phyloP scores from a whole-genome alignment of 1,140 invertebrate genomes.

The Anthonomus grandis region DNA sequence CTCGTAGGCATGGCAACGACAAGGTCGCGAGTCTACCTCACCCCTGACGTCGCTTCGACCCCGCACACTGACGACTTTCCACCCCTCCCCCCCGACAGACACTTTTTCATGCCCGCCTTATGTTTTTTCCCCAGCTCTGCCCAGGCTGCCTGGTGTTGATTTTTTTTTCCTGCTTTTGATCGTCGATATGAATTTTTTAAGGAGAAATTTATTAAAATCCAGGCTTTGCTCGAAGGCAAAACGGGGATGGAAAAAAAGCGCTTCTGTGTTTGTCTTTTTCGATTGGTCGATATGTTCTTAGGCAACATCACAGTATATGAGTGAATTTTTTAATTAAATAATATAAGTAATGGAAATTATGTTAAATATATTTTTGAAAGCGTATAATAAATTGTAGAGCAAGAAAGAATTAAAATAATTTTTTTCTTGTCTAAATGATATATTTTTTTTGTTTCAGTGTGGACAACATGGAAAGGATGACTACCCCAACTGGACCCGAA shows the following conservation, averaged over 20 bases:
- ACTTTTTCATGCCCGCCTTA: constrained; percentile 27
- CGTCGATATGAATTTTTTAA: constrained; percentile 4
- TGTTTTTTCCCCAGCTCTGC: constrained; percentile 12
- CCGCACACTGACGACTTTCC: constrained; percentile 10
- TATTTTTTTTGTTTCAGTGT: constrained; percentile 37
- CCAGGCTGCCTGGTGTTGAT: constrained; percentile 5
- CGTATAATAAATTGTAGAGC: too few species aligned
- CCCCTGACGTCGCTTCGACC: too few species aligned
- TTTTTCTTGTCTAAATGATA: neutral
- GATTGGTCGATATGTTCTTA: too few species aligned
- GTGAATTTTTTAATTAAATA: too few species aligned
- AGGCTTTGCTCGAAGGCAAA: neutral
- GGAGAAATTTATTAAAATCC: constrained; percentile 17
- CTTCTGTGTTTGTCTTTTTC: neutral
- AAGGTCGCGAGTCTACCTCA: constrained; percentile 32
- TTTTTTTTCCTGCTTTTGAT: constrained; percentile 11
- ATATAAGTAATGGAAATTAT: too few species aligned
- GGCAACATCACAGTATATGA: too few species aligned
- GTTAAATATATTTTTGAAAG: too few species aligned
- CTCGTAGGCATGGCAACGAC: constrained; percentile 34
- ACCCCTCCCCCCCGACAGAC: constrained; percentile 14
- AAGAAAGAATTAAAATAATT: too few species aligned
- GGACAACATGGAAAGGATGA: constrained; percentile 47
- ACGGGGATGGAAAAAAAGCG: neutral
- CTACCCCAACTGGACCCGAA: constrained; percentile 47